These are phyloP conservation scores for Silurus aristotelis DNA, from an alignment of 2,797 vertebrate genomes.

Conservation along the genomic window DNA sequence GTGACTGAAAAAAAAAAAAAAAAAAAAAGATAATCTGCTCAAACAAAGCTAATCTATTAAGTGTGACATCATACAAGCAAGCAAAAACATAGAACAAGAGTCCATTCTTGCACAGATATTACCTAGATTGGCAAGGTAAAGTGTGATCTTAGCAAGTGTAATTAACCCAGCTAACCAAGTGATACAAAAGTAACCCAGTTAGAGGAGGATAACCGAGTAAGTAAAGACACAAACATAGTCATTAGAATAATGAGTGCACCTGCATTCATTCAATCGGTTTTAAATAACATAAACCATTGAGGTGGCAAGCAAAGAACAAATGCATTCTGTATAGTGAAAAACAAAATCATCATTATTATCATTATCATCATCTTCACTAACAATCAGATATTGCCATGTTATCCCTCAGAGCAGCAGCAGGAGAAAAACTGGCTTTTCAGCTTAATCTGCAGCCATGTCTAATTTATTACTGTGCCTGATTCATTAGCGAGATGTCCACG, in stretches of 20 bases:
- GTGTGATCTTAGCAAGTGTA: no score
- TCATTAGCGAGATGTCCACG: conserved; percentile 66
- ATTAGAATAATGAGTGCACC: neutral
- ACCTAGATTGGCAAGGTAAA: no score
- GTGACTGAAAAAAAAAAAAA: neutral
- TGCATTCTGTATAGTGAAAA: neutral
- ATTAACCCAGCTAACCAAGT: no score
- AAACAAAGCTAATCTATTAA: no score
- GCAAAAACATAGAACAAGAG: no score
- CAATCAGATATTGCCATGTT: neutral
- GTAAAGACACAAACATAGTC: neutral
- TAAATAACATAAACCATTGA: neutral
- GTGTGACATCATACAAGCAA: no score
- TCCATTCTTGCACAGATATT: no score
- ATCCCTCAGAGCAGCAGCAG: conserved; percentile 30
- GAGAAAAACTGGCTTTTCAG: conserved; percentile 49
- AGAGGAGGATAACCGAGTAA: no score
- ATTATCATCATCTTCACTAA: neutral
- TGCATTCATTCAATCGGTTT: neutral
- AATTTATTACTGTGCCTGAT: conserved; percentile 68
- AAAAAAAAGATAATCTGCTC: no score
- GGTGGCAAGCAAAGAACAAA: neutral
- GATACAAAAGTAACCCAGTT: no score
- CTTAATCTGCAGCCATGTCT: conserved; percentile 67
- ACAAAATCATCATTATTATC: neutral